Evolutionary conservation across 2,113 vertebrate genomes (phyloP), one percentile per base, ranked within the genome.

Genomic region (Pristiophorus japonicus): DNA sequence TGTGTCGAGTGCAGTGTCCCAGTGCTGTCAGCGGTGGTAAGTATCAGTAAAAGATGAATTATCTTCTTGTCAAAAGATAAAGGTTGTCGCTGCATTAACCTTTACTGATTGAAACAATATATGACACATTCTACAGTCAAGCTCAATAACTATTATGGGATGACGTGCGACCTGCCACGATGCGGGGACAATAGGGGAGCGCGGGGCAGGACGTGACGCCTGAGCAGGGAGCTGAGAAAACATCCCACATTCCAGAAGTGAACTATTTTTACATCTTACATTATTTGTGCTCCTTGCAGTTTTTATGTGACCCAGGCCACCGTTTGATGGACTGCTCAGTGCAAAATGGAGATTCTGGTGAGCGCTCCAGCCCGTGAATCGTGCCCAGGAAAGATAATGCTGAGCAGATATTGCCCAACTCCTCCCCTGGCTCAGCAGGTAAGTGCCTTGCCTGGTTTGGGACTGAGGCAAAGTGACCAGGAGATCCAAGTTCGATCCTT

Each of bases 51-150:
- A 38, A 91, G 59, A 63, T 63, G 34, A 62, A 91, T 91, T 63
- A 91, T 63, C 18, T 62, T 63, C 55, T 38, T 38, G 88, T 91
- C 88, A 91, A 62, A 91, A n/a, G 59, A 38, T 91, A 91, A 91
- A 63, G 88, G 16, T 91, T 91, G 87, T 18, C 27, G 4, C 87
- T 90, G 47, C 51, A 90, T 90, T 90, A 90, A 90, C 87, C 87
- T 90, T 90, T 90, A 62, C 51, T 90, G 87, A 90, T 59, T 90
- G 87, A 90, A 55, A 51, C 27, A 55, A 88, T 55, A 3, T 11
- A 34, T 55, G 47, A 55, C 85, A 88, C 85, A 88, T 59, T 55
- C 59, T 34, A 34, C 12, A 34, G 30, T 59, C 55, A 16, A n/a
- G 51, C 10, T 90, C 51, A 90, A 90, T 62, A 90, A n/a, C 51